Percentiles rank a stretch among this genome's conserved stretches.
Conservation (phyloP, 2,797 vertebrate species). For the Basileuterus tristriatus region DNA sequence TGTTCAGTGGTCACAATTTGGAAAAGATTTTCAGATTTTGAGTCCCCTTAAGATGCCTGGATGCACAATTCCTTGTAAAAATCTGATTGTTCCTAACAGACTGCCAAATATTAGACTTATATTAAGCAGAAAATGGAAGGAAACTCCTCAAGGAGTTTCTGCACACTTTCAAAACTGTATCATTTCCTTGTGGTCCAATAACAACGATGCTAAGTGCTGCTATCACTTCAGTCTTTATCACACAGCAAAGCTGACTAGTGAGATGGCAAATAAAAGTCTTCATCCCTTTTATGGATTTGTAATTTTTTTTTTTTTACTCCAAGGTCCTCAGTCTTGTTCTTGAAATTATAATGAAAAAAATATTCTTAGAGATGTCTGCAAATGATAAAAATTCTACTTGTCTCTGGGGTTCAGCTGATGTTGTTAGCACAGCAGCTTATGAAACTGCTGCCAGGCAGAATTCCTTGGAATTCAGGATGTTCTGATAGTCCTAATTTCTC, state of each 20-base stretch:
- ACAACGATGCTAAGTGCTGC: neutral
- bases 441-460: neutral
- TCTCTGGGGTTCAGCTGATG: neutral
- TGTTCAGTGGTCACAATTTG: neutral
- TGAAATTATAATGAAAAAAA: neutral
- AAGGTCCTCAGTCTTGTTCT: neutral
- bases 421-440: neutral
- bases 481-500: neutral
- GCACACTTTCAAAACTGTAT: neutral
- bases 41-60: neutral
- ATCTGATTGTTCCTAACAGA: neutral
- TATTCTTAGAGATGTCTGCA: neutral
- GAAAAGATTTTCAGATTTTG: neutral
- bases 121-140: neutral
- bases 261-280: neutral
- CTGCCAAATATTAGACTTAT: neutral
- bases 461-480: neutral
- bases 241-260: neutral
- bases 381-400: neutral
- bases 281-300: neutral
- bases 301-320: neutral
- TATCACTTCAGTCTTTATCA: neutral
- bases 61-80: neutral
- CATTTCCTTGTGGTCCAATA: neutral
- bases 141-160: neutral